Conservation (phyloP, 2,113 vertebrate species). For the Chionis minor region DNA sequence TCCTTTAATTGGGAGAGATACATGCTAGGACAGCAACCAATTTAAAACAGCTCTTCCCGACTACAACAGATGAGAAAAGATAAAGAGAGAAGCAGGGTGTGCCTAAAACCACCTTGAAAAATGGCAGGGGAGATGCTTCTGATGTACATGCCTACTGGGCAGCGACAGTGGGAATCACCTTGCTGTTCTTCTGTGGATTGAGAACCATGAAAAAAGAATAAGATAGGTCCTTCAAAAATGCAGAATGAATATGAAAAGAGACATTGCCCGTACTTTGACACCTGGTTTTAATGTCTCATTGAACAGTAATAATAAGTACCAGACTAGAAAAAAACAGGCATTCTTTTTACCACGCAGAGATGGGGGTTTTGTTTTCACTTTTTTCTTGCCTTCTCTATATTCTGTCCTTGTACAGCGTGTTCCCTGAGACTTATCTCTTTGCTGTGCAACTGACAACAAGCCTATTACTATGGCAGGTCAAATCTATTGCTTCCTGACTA, state of each 20-base stretch:
- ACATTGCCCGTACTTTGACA: neutral
- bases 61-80: neutral
- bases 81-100: neutral
- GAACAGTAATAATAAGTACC: neutral
- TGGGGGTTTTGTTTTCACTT: neutral
- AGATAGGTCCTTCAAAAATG: neutral
- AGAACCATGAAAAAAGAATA: neutral
- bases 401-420: neutral
- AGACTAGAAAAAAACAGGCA: neutral
- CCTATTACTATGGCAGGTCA: neutral
- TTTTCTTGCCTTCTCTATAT: neutral
- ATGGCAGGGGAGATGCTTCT: neutral
- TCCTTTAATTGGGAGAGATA: neutral
- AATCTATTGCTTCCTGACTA: neutral
- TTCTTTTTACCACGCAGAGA: neutral
- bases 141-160: accelerated
- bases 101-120: neutral
- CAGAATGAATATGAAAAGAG: neutral
- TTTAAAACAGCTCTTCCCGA: neutral
- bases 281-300: neutral
- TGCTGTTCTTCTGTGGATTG: neutral
- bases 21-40: neutral
- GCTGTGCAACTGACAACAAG: neutral
- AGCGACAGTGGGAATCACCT: neutral
- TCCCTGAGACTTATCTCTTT: neutral